Percentiles rank a stretch among this genome's conserved stretches.
phyloP scores from a whole-genome alignment of 2,113 vertebrate species.

The Ramphastos sulfuratus region DNA sequence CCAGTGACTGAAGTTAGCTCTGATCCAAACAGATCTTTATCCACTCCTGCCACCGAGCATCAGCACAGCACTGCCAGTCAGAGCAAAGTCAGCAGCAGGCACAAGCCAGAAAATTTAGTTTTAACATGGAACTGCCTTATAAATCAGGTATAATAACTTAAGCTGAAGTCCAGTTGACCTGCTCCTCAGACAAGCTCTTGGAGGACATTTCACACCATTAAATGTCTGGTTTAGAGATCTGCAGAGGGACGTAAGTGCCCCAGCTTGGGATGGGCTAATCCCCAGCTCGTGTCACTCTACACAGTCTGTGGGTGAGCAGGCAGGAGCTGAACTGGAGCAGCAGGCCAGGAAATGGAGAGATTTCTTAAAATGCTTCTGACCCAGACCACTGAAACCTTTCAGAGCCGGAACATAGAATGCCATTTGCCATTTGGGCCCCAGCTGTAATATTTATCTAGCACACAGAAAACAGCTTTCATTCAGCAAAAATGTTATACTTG shows the following conservation, averaged over 20 bases:
- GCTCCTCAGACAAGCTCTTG: not conserved
- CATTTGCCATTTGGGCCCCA: not conserved
- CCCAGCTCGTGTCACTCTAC: not conserved
- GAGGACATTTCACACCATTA: not conserved
- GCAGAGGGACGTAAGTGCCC: not conserved
- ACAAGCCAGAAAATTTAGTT: not conserved
- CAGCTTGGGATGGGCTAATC: not conserved
- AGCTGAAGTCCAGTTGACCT: not conserved
- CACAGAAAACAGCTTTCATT: not conserved
- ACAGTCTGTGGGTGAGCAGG: not conserved
- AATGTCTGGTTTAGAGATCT: not conserved
- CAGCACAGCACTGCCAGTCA: not conserved
- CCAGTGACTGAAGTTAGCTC: accelerated
- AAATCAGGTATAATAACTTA: not conserved
- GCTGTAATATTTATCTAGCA: not conserved
- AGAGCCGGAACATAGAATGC: not conserved
- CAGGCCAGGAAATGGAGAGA: not conserved
- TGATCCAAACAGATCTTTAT: no score
- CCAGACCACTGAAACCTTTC: not conserved
- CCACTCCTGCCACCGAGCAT: not conserved
- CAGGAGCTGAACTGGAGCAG: not conserved
- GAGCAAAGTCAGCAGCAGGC: not conserved
- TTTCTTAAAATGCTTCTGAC: not conserved
- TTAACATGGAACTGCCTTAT: not conserved
- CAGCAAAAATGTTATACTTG: not conserved